Percentiles rank a stretch among this genome's conserved stretches.
These are phyloP conservation scores for Lordiphosa fenestrarum DNA, from an alignment of 2,888 invertebrate species.

Conservation along the genomic window DNA sequence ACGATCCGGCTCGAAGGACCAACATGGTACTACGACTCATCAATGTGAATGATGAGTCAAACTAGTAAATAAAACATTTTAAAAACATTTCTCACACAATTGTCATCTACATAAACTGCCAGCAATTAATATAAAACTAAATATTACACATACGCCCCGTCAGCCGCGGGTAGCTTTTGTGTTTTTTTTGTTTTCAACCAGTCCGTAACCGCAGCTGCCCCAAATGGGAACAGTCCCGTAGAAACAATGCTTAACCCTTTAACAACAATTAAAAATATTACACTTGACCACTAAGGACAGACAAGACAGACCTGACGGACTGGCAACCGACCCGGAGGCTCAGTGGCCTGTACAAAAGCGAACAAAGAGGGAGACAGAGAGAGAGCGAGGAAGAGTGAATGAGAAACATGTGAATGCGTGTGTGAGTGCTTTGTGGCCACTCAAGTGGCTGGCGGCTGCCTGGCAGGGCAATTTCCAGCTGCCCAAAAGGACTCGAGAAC, in stretches of 20 bases:
- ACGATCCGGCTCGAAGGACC: too few species aligned
- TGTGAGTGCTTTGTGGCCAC: constrained; percentile 56
- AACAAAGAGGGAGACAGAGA: background rate
- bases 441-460: constrained; percentile 54
- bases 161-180: too few species aligned
- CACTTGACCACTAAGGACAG: constrained; percentile 38
- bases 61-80: too few species aligned
- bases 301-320: constrained; percentile 6
- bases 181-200: constrained; percentile 1
- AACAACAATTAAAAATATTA: constrained; percentile 72
- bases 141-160: too few species aligned
- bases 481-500: constrained; percentile 33
- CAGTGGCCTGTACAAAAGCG: background rate
- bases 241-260: constrained; percentile 59
- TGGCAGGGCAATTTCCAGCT: constrained; percentile 52
- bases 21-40: too few species aligned
- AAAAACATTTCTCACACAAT: too few species aligned
- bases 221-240: constrained; percentile 15
- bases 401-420: constrained; percentile 16
- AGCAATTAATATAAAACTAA: too few species aligned
- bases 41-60: too few species aligned
- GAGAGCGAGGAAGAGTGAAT: constrained; percentile 19
- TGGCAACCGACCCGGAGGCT: background rate
- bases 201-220: constrained; percentile 23
- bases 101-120: too few species aligned